Evolutionary conservation across 1,140 invertebrate genomes (phyloP), one percentile per base, ranked within the genome.

Genomic region (Heliconius hewitsoni): DNA sequence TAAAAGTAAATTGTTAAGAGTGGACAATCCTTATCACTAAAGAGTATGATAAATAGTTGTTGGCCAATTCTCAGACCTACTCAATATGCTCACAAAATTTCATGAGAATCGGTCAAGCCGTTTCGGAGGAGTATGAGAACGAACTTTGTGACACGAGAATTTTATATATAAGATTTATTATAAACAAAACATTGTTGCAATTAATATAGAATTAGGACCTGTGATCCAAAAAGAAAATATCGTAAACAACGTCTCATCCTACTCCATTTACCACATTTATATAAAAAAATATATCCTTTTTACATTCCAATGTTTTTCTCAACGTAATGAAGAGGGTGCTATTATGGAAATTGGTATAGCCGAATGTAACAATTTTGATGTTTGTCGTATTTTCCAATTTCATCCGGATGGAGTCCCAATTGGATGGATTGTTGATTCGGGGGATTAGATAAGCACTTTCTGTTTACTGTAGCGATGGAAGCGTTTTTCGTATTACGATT

Each of bases 321-420:
- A 77, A 74, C 79, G 73, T 86, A 88, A 91, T 91, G 89, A 91
- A 89, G 88, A 89, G 85, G 85, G 81, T 83, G 85, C 90, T 89
- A 90, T 91, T 90, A 91, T 91, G 90, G 85, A 91, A 91, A 91
- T 91, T 90, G 89, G 83, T 81, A 76, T 77, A 87, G 82, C 77
- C 81, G 86, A 85, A 87, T 87, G 85, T 86, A 83, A 89, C 86
- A 86, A 89, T 90, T 91, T 89, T 89, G 90, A 90, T 91, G 90
- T 90, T 89, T 86, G 85, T 87, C 86, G 87, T 85, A 89, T 86
- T 88, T 87, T 84, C 82, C 89, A 86, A 89, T 89, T 85, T 81
- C 80, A 81, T 79, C 72, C 76, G 80, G 73, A 81, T 82, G 76
- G 55, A 80, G 80, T 83, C 71, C 80, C 77, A 85, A 87, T 85